Conservation (phyloP, 2,888 invertebrate species). For the Lymantria dispar region DNA sequence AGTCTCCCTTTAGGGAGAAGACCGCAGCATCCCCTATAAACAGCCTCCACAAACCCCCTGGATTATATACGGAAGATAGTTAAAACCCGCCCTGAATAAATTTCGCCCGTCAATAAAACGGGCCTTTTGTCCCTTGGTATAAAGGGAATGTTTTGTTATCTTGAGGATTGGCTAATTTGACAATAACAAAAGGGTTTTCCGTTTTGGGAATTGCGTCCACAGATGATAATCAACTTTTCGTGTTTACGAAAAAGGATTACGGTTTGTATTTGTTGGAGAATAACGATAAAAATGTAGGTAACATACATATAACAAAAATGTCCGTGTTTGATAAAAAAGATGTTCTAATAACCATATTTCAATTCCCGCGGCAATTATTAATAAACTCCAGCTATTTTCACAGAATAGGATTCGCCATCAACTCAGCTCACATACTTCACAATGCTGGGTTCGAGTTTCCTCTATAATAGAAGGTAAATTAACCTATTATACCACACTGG, state of each 20-base stretch:
- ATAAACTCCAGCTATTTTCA: too few species aligned
- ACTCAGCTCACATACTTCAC: too few species aligned
- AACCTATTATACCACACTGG: too few species aligned
- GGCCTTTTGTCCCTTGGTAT: constrained; percentile 68
- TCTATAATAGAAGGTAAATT: too few species aligned
- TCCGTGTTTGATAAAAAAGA: too few species aligned
- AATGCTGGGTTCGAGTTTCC: too few species aligned
- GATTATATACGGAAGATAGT: constrained; percentile 77
- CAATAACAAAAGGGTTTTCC: constrained; percentile 78
- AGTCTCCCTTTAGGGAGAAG: constrained; percentile 39
- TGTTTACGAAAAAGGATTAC: constrained; percentile 43
- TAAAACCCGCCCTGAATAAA: constrained; percentile 76
- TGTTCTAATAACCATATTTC: too few species aligned
- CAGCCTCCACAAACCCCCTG: constrained; percentile 38
- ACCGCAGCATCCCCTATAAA: constrained; percentile 30
- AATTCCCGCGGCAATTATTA: too few species aligned
- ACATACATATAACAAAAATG: too few species aligned
- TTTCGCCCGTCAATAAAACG: constrained; percentile 75
- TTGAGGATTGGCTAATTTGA: constrained; percentile 83
- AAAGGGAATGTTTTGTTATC: constrained; percentile 81
- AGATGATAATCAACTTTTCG: constrained; percentile 74
- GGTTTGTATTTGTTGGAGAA: constrained; percentile 1
- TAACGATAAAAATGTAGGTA: too few species aligned
- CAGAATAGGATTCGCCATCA: too few species aligned
- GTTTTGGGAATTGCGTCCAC: constrained; percentile 63